phyloP scores from a whole-genome alignment of 2,113 vertebrate species.

The Gulo gulo region DNA sequence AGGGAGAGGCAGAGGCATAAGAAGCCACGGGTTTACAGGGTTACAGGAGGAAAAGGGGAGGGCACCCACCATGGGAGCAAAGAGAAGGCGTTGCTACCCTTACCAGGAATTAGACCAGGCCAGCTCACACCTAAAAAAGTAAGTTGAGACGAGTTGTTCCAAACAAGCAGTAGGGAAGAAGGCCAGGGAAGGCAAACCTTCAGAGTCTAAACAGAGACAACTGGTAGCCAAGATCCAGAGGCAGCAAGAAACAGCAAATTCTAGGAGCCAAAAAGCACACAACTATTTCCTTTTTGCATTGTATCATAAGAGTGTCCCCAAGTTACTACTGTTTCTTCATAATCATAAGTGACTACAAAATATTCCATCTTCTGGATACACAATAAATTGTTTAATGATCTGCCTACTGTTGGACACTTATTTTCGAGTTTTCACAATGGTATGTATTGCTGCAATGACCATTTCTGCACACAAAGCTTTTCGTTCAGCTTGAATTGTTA shows the following conservation, averaged over 20 bases:
- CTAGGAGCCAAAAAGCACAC: neutral
- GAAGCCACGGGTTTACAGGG: accelerated
- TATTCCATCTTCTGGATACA: neutral
- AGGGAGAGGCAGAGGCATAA: neutral
- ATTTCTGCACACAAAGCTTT: neutral
- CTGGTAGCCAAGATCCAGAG: neutral
- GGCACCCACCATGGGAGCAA: neutral
- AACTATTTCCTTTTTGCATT: neutral
- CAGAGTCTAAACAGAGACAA: neutral
- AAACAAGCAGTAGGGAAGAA: neutral
- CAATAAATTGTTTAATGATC: neutral
- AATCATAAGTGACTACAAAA: neutral
- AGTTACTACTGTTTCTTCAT: neutral
- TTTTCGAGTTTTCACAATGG: neutral
- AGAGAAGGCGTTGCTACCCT: too few species aligned
- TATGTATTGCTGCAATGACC: neutral
- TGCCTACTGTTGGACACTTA: neutral
- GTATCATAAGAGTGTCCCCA: neutral
- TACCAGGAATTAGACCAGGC: neutral
- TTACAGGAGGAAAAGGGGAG: too few species aligned
- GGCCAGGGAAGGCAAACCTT: accelerated
- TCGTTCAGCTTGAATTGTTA: neutral
- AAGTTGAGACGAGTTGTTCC: neutral
- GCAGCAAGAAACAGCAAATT: neutral
- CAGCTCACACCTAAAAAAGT: neutral